These are phyloP conservation scores for Protomyctophum bolini DNA, from an alignment of 2,113 vertebrate species.

Conservation along the genomic window DNA sequence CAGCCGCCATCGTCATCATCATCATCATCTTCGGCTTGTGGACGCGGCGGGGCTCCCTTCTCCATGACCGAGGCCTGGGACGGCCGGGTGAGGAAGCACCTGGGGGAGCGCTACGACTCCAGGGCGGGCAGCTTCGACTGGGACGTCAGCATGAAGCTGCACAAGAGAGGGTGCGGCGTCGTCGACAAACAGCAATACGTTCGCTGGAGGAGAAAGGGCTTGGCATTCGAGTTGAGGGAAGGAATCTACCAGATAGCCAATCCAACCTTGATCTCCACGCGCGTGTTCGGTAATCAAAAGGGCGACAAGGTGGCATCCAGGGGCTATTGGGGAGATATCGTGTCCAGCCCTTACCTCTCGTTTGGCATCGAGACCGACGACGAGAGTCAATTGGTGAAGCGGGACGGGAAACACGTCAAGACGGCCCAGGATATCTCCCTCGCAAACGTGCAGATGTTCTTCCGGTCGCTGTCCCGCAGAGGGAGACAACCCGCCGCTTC, in stretches of 20 bases:
- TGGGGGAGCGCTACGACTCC: slow-evolving; percentile 86
- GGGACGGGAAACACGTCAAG: slow-evolving; percentile 83
- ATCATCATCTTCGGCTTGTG: neutral
- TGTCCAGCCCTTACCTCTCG: slow-evolving; percentile 86
- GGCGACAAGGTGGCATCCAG: slow-evolving; percentile 76
- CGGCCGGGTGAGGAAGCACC: slow-evolving; percentile 82
- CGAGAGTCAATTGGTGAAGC: slow-evolving; percentile 78
- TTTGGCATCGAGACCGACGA: slow-evolving; percentile 87
- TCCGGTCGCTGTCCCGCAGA: slow-evolving; percentile 75
- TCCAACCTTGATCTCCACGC: slow-evolving; percentile 82
- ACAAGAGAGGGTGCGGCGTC: slow-evolving; percentile 81
- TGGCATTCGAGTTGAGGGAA: slow-evolving; percentile 89
- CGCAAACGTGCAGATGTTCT: slow-evolving; percentile 79
- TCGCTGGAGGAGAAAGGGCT: slow-evolving; percentile 84
- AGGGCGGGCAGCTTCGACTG: slow-evolving; percentile 86
- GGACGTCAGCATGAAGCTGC: slow-evolving; percentile 90
- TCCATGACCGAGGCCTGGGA: slow-evolving; percentile 82
- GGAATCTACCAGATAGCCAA: slow-evolving; percentile 84
- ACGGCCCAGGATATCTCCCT: slow-evolving; percentile 85
- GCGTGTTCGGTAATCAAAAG: slow-evolving; percentile 81
- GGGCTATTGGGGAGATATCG: slow-evolving; percentile 93
- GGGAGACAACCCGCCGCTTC: slow-evolving; percentile 31
- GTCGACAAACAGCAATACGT: slow-evolving; percentile 82
- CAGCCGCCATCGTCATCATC: slow-evolving; percentile 49
- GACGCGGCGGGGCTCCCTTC: slow-evolving; percentile 19